Percentiles rank a stretch among this genome's conserved stretches.
phyloP scores from a whole-genome alignment of 30 jellyfish, hydroid and myxozoan genomes.

The Cassiopea andromeda region DNA sequence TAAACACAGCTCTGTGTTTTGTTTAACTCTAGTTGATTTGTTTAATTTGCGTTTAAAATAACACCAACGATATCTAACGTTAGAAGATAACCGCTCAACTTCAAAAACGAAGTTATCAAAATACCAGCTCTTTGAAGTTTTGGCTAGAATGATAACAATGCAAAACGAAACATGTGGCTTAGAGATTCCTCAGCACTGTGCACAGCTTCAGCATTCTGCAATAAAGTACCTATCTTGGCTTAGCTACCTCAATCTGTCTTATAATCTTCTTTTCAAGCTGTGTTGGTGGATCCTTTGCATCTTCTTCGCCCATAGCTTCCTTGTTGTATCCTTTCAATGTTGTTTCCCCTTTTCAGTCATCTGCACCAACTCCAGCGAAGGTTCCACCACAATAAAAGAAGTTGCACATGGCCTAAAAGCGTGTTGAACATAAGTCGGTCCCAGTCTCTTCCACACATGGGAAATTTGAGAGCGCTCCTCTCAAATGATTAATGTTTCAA shows the following conservation, averaged over 20 bases:
- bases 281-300: slow-evolving; percentile 9
- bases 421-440: background rate
- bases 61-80: too few species aligned
- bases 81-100: too few species aligned
- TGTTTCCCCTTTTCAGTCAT: background rate
- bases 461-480: too few species aligned
- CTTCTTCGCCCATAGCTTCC: slow-evolving; percentile 54
- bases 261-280: slow-evolving; percentile 83
- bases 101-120: too few species aligned
- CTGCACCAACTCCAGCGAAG: background rate
- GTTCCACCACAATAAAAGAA: background rate
- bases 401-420: too few species aligned
- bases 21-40: too few species aligned
- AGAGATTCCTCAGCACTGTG: too few species aligned
- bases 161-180: background rate
- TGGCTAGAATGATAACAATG: background rate
- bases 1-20: too few species aligned
- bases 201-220: background rate
- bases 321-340: background rate
- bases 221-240: background rate
- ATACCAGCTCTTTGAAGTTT: too few species aligned
- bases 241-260: slow-evolving; percentile 80
- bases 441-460: background rate
- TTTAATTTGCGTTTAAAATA: too few species aligned
- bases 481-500: too few species aligned